Conservation (phyloP, 2,113 vertebrate genomes). For the Mionectes macconnelli region DNA sequence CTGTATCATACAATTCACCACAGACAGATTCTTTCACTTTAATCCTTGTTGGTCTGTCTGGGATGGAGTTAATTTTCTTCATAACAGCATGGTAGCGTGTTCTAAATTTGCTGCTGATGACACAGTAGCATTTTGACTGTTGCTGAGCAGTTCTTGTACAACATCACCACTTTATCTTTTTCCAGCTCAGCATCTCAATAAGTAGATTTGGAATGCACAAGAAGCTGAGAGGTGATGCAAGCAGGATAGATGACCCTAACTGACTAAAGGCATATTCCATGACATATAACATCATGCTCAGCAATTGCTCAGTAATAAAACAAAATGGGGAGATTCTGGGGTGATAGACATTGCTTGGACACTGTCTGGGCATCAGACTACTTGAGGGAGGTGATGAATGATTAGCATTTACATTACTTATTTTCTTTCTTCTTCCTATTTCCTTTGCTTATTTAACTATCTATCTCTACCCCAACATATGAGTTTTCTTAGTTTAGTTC, state of each 20-base stretch:
- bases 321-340: fast-evolving
- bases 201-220: background rate
- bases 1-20: background rate
- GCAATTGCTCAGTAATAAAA: background rate
- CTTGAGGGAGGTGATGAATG: background rate
- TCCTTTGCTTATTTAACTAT: background rate
- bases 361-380: background rate
- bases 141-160: background rate
- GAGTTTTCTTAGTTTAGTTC: background rate
- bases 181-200: background rate
- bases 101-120: background rate
- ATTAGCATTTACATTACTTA: background rate
- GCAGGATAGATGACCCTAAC: background rate
- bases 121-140: background rate
- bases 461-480: background rate
- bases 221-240: background rate
- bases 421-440: background rate
- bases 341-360: background rate
- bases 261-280: background rate
- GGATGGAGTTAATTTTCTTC: background rate
- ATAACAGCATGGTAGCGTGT: background rate
- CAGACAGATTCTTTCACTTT: background rate
- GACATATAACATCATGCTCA: background rate
- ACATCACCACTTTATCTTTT: background rate
- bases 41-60: background rate